A percentile compares a stretch with the other conserved stretches of the same genome.
Evolutionary conservation across 2,113 vertebrate species (phyloP).

Genomic region (Chaetodon trifascialis): DNA sequence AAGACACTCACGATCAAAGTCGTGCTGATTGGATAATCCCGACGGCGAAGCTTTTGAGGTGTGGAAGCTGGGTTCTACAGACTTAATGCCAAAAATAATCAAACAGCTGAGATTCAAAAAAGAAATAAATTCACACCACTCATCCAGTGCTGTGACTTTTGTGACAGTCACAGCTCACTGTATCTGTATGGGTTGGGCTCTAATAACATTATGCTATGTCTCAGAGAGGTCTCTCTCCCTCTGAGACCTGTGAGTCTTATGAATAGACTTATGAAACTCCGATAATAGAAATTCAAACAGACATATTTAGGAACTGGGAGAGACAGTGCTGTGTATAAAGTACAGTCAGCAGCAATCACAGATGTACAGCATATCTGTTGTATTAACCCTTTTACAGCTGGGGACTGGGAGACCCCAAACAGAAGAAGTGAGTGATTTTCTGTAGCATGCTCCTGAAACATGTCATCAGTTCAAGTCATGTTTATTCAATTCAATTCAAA

Average conservation of each 20-base stretch:
- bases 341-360: neutral
- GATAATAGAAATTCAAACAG: neutral
- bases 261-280: neutral
- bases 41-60: neutral
- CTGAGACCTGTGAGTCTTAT: neutral
- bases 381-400: neutral
- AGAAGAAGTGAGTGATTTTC: neutral
- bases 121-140: no score
- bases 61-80: no score
- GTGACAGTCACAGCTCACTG: conserved; percentile 4
- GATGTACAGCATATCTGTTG: neutral
- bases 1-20: no score
- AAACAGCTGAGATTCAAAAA: no score
- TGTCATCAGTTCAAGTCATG: neutral
- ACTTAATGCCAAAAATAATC: no score
- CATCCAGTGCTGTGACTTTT: no score
- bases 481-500: neutral
- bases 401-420: neutral
- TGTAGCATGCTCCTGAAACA: neutral
- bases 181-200: neutral
- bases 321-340: neutral
- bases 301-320: neutral
- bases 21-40: neutral
- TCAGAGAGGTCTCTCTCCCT: neutral
- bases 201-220: neutral